Conservation (phyloP, 2,113 vertebrate genomes). For the Variabilichromis moorii region DNA sequence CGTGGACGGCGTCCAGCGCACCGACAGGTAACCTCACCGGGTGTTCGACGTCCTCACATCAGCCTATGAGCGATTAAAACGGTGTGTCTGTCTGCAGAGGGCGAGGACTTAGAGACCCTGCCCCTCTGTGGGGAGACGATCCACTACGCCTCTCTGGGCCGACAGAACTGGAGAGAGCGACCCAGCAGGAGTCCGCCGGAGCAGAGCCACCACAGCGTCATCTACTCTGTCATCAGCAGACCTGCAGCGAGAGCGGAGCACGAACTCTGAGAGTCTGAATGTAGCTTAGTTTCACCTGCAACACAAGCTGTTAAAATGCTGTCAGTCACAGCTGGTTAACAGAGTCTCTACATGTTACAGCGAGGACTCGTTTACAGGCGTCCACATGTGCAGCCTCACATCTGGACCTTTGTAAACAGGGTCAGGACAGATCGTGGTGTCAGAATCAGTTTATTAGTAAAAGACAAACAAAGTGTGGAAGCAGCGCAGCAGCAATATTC, state of each 20-base stretch:
- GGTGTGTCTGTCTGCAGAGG: not conserved
- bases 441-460: not conserved
- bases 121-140: not conserved
- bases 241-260: not conserved
- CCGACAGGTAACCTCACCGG: not conserved
- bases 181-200: not conserved
- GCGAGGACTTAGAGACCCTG: rapidly evolving
- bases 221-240: slow-evolving; percentile 44
- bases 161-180: slow-evolving; percentile 46
- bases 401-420: not conserved
- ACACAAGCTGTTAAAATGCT: not conserved
- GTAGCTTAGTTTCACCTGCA: not conserved
- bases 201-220: slow-evolving; percentile 5
- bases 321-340: not conserved
- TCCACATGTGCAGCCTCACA: rapidly evolving
- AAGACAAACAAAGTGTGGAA: not conserved
- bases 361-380: not conserved
- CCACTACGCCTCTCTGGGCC: slow-evolving; percentile 60
- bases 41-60: not conserved
- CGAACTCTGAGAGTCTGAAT: rapidly evolving
- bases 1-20: not conserved
- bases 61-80: rapidly evolving
- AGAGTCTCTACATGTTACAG: not conserved
- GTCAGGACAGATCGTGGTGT: not conserved
- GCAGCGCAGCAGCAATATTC: not conserved